Evolutionary conservation across 2,113 vertebrate genomes (phyloP).

Genomic region (Irena cyanogastra): DNA sequence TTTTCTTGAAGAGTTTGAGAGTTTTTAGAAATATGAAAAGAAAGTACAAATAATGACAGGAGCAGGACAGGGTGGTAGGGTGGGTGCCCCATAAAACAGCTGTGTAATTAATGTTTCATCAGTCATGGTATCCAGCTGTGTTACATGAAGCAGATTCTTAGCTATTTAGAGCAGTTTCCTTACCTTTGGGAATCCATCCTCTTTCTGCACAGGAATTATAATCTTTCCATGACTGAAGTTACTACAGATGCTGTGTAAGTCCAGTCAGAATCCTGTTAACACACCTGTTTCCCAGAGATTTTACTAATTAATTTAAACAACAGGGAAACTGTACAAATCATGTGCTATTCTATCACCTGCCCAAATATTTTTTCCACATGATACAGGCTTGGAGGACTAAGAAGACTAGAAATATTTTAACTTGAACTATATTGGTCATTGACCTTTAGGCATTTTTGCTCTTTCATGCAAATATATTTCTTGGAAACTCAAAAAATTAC

Average conservation of each 20-base stretch:
- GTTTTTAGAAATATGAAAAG: not conserved
- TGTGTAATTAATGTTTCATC: not conserved
- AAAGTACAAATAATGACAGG: not conserved
- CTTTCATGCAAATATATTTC: not conserved
- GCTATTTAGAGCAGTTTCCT: not conserved
- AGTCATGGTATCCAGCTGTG: not conserved
- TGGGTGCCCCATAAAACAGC: not conserved
- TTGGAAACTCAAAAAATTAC: not conserved
- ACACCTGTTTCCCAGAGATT: not conserved
- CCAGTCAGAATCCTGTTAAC: not conserved
- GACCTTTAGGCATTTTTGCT: not conserved
- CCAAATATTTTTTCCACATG: not conserved
- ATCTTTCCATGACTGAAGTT: not conserved
- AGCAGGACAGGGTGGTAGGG: not conserved
- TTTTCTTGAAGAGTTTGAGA: not conserved
- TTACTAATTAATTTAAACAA: constrained; percentile 1
- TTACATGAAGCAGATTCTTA: not conserved
- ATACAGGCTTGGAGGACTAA: not conserved
- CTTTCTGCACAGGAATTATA: constrained; percentile 27
- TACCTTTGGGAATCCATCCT: constrained; percentile 13
- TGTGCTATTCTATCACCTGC: too few species aligned
- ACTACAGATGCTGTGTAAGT: not conserved
- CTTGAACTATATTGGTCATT: not conserved
- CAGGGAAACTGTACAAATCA: not conserved
- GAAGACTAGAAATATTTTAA: not conserved